Conservation (phyloP, 2,797 vertebrate species). For the Tiaroga cobitis region DNA sequence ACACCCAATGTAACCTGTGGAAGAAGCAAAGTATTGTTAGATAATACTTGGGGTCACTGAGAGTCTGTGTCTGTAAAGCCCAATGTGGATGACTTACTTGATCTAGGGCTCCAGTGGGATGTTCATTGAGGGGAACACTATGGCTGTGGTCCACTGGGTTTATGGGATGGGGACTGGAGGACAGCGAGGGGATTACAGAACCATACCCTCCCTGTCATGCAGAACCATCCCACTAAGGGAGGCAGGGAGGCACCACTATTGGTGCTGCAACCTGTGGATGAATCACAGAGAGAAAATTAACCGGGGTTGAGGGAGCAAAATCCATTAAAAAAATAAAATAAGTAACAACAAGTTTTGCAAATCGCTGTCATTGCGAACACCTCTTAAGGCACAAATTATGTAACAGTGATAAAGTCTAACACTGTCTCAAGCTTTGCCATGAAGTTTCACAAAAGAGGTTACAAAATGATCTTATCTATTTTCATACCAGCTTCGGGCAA, state of each 20-base stretch:
- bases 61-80: not conserved
- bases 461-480: slow-evolving; percentile 9
- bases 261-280: slow-evolving; percentile 58
- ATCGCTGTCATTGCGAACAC: not conserved
- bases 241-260: slow-evolving; percentile 63
- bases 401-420: not conserved
- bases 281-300: slow-evolving; percentile 32
- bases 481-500: slow-evolving; percentile 1
- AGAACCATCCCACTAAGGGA: slow-evolving; percentile 74
- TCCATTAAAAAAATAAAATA: too few relatives aligned
- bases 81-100: slow-evolving; percentile 65
- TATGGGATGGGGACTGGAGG: slow-evolving; percentile 42
- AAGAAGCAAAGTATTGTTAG: slow-evolving; percentile 18
- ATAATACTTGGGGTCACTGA: not conserved
- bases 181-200: slow-evolving; percentile 67
- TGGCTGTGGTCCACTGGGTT: slow-evolving; percentile 55
- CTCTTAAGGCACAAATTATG: not conserved
- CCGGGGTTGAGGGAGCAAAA: not conserved
- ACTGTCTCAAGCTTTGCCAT: not conserved
- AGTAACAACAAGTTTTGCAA: too few relatives aligned
- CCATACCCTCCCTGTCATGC: slow-evolving; percentile 70
- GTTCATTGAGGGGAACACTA: slow-evolving; percentile 75
- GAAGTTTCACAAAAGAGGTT: not conserved
- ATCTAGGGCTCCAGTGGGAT: slow-evolving; percentile 71
- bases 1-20: slow-evolving; percentile 57